Evolutionary conservation across 1,140 invertebrate genomes (phyloP).

Genomic region (Alviniconcha marisindica): DNA sequence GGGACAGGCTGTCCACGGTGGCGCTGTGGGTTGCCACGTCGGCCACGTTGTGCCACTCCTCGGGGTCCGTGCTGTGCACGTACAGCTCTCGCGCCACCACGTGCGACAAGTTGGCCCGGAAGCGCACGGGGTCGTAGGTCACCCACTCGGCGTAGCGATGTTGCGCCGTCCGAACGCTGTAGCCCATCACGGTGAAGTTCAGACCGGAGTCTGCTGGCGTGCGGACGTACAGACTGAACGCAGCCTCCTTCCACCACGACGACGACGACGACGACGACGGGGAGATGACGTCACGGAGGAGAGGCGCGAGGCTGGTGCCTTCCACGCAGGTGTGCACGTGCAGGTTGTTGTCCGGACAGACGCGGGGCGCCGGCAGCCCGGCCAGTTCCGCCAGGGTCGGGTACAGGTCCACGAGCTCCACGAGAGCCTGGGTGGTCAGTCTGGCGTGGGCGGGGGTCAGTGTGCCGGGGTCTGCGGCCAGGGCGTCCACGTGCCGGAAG

Average conservation of each 20-base stretch:
- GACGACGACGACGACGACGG: no score
- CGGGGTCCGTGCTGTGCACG: slow-evolving; percentile 82
- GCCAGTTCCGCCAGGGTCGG: slow-evolving; percentile 88
- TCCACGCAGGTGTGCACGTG: slow-evolving; percentile 81
- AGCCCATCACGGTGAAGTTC: slow-evolving; percentile 92
- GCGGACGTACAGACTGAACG: slow-evolving; percentile 81
- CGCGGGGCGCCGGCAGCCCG: slow-evolving; percentile 78
- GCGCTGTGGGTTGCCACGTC: slow-evolving; percentile 49
- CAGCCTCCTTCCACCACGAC: slow-evolving; percentile 69
- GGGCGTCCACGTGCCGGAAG: slow-evolving; percentile 35
- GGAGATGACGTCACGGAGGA: slow-evolving; percentile 55
- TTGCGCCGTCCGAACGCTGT: slow-evolving; percentile 81
- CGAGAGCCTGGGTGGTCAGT: slow-evolving; percentile 71
- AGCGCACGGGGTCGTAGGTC: slow-evolving; percentile 66
- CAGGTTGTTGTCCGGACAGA: slow-evolving; percentile 77
- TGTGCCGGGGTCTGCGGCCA: background rate
- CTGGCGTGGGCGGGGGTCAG: no score
- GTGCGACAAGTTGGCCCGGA: slow-evolving; percentile 81
- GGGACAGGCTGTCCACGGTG: slow-evolving; percentile 57
- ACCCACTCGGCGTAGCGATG: slow-evolving; percentile 89
- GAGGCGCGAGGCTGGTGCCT: slow-evolving; percentile 82
- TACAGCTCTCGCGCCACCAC: slow-evolving; percentile 80
- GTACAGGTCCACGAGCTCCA: slow-evolving; percentile 90
- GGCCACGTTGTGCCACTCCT: slow-evolving; percentile 84
- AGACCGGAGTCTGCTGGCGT: no score